phyloP scores from a whole-genome alignment of 2,888 invertebrate genomes.

The Diarsia dahlii region DNA sequence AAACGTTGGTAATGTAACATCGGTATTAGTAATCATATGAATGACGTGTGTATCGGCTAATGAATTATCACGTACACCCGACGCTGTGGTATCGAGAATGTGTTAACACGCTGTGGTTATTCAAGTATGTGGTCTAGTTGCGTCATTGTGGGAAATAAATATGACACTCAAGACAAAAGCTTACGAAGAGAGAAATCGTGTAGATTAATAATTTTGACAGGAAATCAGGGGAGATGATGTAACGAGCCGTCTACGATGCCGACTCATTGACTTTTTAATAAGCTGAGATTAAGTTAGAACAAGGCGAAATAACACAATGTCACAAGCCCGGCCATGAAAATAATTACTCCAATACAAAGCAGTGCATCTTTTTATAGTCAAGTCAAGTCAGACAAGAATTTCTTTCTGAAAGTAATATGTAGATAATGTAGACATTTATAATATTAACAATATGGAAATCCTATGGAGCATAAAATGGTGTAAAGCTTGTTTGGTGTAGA shows the following conservation, averaged over 20 bases:
- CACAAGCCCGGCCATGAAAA: constrained; percentile 46
- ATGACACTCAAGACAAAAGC: constrained; percentile 60
- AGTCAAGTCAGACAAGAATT: not conserved
- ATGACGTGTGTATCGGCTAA: constrained; percentile 64
- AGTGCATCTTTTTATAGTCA: constrained; percentile 19
- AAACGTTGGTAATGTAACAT: constrained; percentile 55
- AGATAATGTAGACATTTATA: not conserved
- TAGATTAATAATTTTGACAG: constrained; percentile 70
- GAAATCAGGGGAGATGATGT: constrained; percentile 60
- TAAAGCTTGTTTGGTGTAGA: not conserved
- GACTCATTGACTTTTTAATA: constrained; percentile 66
- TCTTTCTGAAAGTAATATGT: no score
- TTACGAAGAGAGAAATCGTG: constrained; percentile 64
- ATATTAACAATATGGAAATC: not conserved
- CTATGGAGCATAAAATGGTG: not conserved
- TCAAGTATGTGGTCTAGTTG: constrained; percentile 55
- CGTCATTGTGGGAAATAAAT: constrained; percentile 65
- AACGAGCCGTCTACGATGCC: constrained; percentile 50
- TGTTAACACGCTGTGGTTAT: constrained; percentile 56
- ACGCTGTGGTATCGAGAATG: constrained; percentile 41
- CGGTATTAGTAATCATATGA: constrained; percentile 58
- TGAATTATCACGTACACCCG: constrained; percentile 62
- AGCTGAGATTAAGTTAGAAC: constrained; percentile 58
- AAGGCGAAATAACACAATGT: constrained; percentile 48
- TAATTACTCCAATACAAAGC: constrained; percentile 30